Evolutionary conservation across 2,888 invertebrate species (phyloP).

Genomic region (Subacronicta megacephala): DNA sequence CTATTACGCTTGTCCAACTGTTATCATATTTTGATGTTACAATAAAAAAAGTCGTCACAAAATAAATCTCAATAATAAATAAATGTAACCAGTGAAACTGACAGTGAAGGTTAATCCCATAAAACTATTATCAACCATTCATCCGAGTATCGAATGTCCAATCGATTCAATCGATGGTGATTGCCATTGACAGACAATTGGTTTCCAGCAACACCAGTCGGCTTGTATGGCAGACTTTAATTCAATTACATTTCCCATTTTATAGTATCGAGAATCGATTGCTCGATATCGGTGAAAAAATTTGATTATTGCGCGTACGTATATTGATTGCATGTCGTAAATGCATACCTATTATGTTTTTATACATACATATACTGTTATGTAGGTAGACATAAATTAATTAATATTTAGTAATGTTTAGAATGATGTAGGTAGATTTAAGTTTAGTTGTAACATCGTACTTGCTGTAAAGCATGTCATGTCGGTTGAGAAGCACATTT

Average conservation of each 20-base stretch:
- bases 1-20: no score
- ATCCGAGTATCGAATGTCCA: slow-evolving; percentile 20
- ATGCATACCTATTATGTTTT: no score
- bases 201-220: slow-evolving; percentile 24
- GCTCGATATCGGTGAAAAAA: slow-evolving; percentile 26
- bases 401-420: no score
- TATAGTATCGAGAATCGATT: slow-evolving; percentile 14
- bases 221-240: slow-evolving; percentile 33
- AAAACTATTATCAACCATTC: slow-evolving; percentile 27
- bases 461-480: no score
- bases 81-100: slow-evolving; percentile 13
- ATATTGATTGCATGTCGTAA: background rate
- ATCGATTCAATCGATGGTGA: slow-evolving; percentile 32
- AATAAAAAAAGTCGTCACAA: background rate
- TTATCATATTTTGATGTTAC: no score
- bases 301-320: slow-evolving; percentile 25
- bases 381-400: no score
- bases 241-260: slow-evolving; percentile 41
- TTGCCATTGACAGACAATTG: slow-evolving; percentile 40
- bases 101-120: slow-evolving; percentile 17
- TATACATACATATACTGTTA: no score
- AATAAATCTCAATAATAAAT: slow-evolving; percentile 1
- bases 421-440: no score
- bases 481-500: no score
- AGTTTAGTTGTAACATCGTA: no score